phyloP scores from a whole-genome alignment of 2,888 invertebrate species.

The Agriotes lineatus region DNA sequence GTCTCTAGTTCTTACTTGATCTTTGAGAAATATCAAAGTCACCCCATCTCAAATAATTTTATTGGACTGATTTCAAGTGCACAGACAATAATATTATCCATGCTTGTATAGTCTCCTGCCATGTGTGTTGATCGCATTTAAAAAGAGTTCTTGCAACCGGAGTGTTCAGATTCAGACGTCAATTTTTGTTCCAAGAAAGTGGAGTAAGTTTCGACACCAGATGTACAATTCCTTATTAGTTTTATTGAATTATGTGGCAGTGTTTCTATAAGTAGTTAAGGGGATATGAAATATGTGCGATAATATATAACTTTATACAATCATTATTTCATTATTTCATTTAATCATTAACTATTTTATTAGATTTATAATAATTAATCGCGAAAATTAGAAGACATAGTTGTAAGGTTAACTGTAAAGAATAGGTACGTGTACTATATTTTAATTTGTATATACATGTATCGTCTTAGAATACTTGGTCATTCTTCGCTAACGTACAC shows the following conservation, averaged over 20 bases:
- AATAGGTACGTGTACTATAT: constrained; percentile 45
- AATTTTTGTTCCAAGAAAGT: constrained; percentile 43
- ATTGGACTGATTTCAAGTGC: constrained; percentile 47
- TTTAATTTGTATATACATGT: constrained; percentile 34
- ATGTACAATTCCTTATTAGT: constrained; percentile 51
- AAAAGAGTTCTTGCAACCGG: constrained; percentile 64
- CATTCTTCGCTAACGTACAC: constrained; percentile 30
- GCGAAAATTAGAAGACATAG: constrained; percentile 36
- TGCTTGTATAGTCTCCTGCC: constrained; percentile 59
- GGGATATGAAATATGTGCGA: constrained; percentile 30
- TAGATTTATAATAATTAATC: constrained; percentile 29
- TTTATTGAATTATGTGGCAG: constrained; percentile 45
- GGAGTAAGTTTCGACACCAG: constrained; percentile 42
- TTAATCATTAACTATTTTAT: constrained; percentile 32
- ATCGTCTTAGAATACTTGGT: constrained; percentile 35
- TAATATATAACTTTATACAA: constrained; percentile 25
- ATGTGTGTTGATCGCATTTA: constrained; percentile 65
- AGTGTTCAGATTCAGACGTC: constrained; percentile 58
- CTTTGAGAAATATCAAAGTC: constrained; percentile 11
- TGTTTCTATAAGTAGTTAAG: constrained; percentile 41
- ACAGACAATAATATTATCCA: constrained; percentile 47
- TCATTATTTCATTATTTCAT: constrained; percentile 35
- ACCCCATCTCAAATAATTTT: constrained; percentile 26
- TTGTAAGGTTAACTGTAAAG: constrained; percentile 35
- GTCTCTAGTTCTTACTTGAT: constrained; percentile 17